Conservation (phyloP, 2,888 invertebrate genomes). For the Leptogaster cylindrica region DNA sequence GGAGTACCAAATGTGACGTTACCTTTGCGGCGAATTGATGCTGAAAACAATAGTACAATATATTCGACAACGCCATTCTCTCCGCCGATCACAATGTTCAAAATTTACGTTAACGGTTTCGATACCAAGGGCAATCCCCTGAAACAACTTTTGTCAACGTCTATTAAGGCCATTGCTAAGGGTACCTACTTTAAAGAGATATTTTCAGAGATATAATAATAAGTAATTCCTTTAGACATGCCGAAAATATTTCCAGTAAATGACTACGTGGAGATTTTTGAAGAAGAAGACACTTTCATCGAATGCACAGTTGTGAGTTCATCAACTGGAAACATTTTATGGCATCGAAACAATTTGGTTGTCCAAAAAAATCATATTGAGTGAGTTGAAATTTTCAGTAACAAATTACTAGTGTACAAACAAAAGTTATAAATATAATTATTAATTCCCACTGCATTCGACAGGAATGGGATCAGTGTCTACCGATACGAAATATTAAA, state of each 20-base stretch:
- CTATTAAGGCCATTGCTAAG: conserved; percentile 63
- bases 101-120: conserved; percentile 70
- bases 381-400: background rate
- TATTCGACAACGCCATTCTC: conserved; percentile 68
- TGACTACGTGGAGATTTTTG: conserved; percentile 54
- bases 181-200: conserved; percentile 37
- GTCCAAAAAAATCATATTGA: background rate
- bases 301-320: conserved; percentile 69
- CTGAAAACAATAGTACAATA: conserved; percentile 49
- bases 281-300: conserved; percentile 63
- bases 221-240: conserved; percentile 59
- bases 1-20: conserved; percentile 49
- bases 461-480: conserved; percentile 42
- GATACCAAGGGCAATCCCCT: conserved; percentile 69
- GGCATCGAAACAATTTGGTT: conserved; percentile 41
- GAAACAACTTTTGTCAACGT: conserved; percentile 70
- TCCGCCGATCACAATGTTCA: conserved; percentile 71
- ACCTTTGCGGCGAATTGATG: conserved; percentile 45
- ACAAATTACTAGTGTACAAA: background rate
- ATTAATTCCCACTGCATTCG: background rate
- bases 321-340: conserved; percentile 64
- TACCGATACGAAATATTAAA: conserved; percentile 46
- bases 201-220: background rate
- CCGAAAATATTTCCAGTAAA: conserved; percentile 64
- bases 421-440: background rate